Base-by-base conservation (phyloP, 2,888 invertebrate genomes). In the Tipula helvola region DNA sequence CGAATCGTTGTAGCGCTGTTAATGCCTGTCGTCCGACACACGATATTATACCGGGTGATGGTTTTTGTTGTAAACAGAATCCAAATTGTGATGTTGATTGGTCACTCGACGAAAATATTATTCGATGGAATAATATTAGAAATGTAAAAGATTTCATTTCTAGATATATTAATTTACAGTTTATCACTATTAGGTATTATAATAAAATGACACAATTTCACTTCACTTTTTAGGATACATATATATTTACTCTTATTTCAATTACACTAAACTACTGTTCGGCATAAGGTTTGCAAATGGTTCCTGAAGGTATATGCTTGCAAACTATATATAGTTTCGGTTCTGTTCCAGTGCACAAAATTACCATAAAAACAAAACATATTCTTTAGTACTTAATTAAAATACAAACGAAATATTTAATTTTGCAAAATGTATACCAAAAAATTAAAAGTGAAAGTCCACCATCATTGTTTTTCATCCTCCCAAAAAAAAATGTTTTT, bases 1-100 rank as follows among this genome's bases (percentile, higher is more conserved):
- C 95, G 88, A 94, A 93, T 86, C 93, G 92, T 89, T 94, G 95
- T 12, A 96, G 90, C 88, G 94, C 93, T 88, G 92, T 93, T 28
- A 96, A 90, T 5, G 95, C 92, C n/a, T 95, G 95, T 41, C 94
- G 94, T 0, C 95, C 95, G 86, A 95, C 92, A 90, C 96, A 96
- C 87, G 94, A 94, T 52, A 93, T 92, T 10, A 94, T 88, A 87
- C 93, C 93, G 1, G 92, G 90, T 87, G 92, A 90, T 44, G 91
- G 89, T 36, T 91, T 90, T 36, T 92, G 90, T 16, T 92, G 90
- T 42, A 93, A 89, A 88, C 93, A 93, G 88, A 93, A 92, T 57
- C 86, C 86, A 86, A 86, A 86, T 57, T 41, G n/a, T 1, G 84
- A 84, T 28, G 71, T 1, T 28, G 71, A 3, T n/a, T 84, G 36